phyloP scores from a whole-genome alignment of 2,797 vertebrate species.

The Arremon aurantiirostris region DNA sequence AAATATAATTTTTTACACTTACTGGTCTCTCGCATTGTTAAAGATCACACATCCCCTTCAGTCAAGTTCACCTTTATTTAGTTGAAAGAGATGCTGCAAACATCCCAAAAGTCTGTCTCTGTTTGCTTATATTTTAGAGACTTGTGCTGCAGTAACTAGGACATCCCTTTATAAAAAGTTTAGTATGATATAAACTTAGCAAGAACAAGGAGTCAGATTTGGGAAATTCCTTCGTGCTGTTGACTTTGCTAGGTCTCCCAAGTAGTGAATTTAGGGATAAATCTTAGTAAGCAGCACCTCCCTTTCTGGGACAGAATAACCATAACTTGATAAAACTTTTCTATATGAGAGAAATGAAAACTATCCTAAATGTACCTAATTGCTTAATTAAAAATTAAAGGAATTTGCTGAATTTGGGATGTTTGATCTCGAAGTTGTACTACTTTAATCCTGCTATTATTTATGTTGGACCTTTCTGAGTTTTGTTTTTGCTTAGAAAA shows the following conservation, averaged over 20 bases:
- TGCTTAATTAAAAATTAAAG: not conserved
- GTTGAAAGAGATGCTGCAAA: not conserved
- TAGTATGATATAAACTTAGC: not conserved
- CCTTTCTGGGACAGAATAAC: not conserved
- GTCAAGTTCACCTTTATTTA: not conserved
- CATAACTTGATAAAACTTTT: not conserved
- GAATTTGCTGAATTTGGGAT: not conserved
- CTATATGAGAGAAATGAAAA: not conserved
- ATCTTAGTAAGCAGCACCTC: not conserved
- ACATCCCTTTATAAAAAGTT: not conserved
- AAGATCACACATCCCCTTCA: not conserved
- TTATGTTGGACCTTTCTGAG: not conserved
- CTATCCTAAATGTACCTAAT: not conserved
- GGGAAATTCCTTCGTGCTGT: not conserved
- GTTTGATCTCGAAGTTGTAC: not conserved
- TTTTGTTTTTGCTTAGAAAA: not conserved
- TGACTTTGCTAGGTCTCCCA: not conserved
- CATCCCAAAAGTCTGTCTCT: not conserved
- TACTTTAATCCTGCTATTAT: not conserved
- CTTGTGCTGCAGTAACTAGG: not conserved
- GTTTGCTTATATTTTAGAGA: not conserved
- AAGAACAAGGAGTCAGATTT: not conserved
- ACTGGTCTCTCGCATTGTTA: not conserved
- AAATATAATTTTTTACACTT: not conserved
- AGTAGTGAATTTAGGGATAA: not conserved